Conservation (phyloP, 2,888 invertebrate species). For the Heteropelma amictum region DNA sequence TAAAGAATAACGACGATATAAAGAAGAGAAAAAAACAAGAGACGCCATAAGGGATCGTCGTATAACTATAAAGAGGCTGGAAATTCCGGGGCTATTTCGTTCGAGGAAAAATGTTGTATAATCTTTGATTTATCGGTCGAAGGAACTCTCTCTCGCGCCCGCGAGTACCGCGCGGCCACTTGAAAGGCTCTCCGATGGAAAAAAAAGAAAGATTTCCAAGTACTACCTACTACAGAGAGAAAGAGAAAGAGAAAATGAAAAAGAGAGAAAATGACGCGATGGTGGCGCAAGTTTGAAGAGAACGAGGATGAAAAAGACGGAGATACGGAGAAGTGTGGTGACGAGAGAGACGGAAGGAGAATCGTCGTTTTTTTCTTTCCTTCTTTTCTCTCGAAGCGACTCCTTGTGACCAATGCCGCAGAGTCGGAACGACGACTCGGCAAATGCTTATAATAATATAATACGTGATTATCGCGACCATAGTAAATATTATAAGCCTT, state of each 20-base stretch:
- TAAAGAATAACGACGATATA: conserved; percentile 17
- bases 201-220: conserved; percentile 58
- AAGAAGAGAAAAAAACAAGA: neutral
- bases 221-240: conserved; percentile 21
- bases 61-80: conserved; percentile 42
- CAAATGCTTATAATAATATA: conserved; percentile 57
- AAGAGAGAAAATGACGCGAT: conserved; percentile 39
- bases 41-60: conserved; percentile 18
- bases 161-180: conserved; percentile 56
- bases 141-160: conserved; percentile 38
- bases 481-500: conserved; percentile 60
- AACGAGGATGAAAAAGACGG: conserved; percentile 33
- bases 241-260: conserved; percentile 14
- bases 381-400: no score
- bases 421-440: conserved; percentile 73
- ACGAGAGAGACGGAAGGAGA: conserved; percentile 46
- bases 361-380: conserved; percentile 48
- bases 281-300: conserved; percentile 41
- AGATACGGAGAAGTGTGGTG: conserved; percentile 35
- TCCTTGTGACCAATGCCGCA: conserved; percentile 84
- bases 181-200: conserved; percentile 57
- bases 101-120: conserved; percentile 60
- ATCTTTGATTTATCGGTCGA: conserved; percentile 60
- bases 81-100: conserved; percentile 50
- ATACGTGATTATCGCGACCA: conserved; percentile 60